A percentile compares a stretch with the other conserved stretches of the same genome.
Evolutionary conservation across 2,888 invertebrate genomes (phyloP).

Genomic region (Rotaria magnacalcarata): DNA sequence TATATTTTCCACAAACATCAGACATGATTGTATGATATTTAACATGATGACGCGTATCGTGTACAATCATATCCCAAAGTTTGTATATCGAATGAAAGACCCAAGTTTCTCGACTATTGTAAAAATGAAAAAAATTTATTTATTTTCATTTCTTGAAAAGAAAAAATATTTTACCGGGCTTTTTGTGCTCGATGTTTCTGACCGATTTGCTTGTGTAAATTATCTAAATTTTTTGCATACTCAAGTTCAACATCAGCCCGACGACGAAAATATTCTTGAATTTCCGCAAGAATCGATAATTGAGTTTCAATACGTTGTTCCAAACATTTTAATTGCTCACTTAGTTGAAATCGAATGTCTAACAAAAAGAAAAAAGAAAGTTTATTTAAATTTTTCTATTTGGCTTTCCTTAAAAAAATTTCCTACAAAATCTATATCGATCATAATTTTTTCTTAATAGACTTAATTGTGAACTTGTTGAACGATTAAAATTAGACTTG

Average conservation of each 20-base stretch:
- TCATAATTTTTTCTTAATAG: not conserved
- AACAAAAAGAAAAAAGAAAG: not conserved
- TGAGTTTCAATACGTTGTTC: conserved; percentile 88
- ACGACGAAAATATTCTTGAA: conserved; percentile 62
- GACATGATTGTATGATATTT: conserved; percentile 82
- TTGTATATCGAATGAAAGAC: conserved; percentile 79
- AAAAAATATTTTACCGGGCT: conserved; percentile 67
- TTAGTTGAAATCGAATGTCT: conserved; percentile 68
- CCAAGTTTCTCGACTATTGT: conserved; percentile 79
- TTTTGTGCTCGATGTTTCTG: conserved; percentile 77
- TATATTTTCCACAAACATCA: conserved; percentile 80
- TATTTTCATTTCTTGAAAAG: not conserved
- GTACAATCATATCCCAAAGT: conserved; percentile 83
- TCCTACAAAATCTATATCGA: not conserved
- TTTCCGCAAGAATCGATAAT: conserved; percentile 59
- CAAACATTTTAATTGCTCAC: conserved; percentile 86
- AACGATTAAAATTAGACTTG: not conserved
- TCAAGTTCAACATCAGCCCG: conserved; percentile 87
- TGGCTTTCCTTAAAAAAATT: not conserved
- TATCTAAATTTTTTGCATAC: conserved; percentile 85
- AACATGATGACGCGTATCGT: conserved; percentile 78
- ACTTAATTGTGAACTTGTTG: not conserved
- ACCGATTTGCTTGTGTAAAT: conserved; percentile 77
- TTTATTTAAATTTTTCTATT: too few species aligned
- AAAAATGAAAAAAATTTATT: not conserved